Percentiles rank a stretch among this genome's conserved stretches.
phyloP scores from a whole-genome alignment of 2,797 vertebrate genomes.

The Cyclura pinguis region DNA sequence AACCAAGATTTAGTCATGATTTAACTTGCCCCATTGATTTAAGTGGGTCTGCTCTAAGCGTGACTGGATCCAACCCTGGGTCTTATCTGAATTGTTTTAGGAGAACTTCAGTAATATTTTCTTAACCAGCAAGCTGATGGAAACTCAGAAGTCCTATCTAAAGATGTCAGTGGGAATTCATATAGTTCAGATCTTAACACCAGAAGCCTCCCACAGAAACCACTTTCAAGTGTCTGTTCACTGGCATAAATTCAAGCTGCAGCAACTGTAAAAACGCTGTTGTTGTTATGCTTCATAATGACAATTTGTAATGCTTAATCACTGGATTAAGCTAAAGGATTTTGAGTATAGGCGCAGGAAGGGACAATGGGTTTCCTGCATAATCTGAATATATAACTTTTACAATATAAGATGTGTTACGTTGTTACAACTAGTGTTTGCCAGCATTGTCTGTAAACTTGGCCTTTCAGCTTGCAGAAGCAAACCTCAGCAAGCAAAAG shows the following conservation, averaged over 20 bases:
- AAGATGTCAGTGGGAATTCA: background rate
- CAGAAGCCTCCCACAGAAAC: background rate
- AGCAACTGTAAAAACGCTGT: background rate
- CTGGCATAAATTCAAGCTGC: background rate
- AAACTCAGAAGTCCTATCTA: conserved; percentile 60
- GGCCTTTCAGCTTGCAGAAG: background rate
- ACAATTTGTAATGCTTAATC: background rate
- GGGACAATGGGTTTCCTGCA: background rate
- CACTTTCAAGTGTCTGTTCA: background rate
- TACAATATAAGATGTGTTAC: background rate
- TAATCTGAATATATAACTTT: background rate
- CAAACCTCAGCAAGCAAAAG: background rate
- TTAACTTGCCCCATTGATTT: too few relatives aligned
- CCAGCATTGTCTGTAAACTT: background rate
- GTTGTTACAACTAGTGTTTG: too few relatives aligned
- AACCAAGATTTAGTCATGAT: too few relatives aligned
- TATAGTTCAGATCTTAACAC: background rate
- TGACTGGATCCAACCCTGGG: background rate
- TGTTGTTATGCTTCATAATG: background rate
- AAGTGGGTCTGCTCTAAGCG: too few relatives aligned
- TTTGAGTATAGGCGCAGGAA: background rate
- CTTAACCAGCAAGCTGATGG: conserved; percentile 87
- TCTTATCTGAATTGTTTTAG: conserved; percentile 70
- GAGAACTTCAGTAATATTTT: conserved; percentile 90
- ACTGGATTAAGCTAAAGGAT: background rate